These are phyloP conservation scores for Spinus pinus DNA, from an alignment of 2,797 vertebrate species.

Conservation along the genomic window DNA sequence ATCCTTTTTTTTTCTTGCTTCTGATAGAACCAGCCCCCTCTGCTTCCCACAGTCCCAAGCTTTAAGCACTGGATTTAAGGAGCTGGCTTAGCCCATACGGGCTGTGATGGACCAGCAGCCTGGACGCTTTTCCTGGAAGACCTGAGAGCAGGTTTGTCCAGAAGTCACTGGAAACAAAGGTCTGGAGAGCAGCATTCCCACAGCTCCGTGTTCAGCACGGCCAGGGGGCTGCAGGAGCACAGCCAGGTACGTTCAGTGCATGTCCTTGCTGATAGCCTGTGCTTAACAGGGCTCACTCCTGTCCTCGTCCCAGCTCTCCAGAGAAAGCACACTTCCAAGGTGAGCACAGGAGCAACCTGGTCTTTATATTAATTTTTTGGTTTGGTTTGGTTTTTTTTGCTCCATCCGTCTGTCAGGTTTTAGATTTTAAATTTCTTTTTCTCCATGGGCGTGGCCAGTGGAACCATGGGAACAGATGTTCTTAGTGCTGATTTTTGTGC, in stretches of 20 bases:
- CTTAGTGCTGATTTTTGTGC: not conserved
- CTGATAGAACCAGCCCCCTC: not conserved
- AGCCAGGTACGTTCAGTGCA: not conserved
- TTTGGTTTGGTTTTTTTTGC: not conserved
- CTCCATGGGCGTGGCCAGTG: not conserved
- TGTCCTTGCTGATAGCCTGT: not conserved
- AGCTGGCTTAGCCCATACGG: accelerated
- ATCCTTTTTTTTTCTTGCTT: not conserved
- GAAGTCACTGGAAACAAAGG: not conserved
- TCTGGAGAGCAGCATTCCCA: not conserved
- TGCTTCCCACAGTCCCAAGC: not conserved
- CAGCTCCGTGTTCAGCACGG: not conserved
- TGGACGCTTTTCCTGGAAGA: not conserved
- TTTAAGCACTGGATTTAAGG: not conserved
- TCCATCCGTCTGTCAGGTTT: accelerated
- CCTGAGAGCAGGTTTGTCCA: not conserved
- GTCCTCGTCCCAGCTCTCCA: not conserved
- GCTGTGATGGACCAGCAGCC: not conserved
- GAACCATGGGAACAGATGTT: not conserved
- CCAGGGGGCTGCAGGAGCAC: not conserved
- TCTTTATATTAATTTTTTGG: not conserved
- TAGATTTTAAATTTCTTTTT: not conserved
- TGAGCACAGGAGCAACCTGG: not conserved
- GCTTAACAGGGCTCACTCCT: not conserved
- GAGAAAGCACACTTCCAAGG: not conserved